Evolutionary conservation across 1,140 invertebrate species (phyloP).

Genomic region (Coenobita brevimanus): DNA sequence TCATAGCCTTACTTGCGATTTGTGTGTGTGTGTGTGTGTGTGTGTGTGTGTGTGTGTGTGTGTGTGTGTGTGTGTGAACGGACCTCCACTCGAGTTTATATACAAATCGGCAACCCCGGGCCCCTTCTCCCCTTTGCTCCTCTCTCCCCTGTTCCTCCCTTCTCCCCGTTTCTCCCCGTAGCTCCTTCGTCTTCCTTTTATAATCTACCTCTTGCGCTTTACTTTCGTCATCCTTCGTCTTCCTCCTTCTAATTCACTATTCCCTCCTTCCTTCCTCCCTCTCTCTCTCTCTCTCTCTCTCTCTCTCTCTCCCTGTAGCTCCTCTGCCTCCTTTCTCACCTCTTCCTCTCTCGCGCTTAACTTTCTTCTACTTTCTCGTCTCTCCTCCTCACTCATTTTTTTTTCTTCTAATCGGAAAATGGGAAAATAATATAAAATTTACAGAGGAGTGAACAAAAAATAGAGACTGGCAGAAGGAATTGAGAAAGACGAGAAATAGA

Average conservation of each 20-base stretch:
- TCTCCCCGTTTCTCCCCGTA: too few relatives aligned
- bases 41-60: constrained; percentile 21
- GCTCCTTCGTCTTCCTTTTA: too few relatives aligned
- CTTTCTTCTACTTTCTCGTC: neutral
- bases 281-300: neutral
- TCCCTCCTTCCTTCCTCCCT: neutral
- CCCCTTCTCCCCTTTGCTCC: neutral
- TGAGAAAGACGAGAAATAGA: constrained; percentile 9
- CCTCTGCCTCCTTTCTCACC: neutral
- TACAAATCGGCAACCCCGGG: neutral
- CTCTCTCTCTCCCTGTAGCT: neutral
- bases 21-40: constrained; percentile 12
- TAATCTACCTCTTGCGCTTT: too few relatives aligned
- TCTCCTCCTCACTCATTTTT: neutral
- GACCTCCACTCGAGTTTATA: neutral
- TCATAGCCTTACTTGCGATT: too few relatives aligned
- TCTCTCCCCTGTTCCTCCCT: too few relatives aligned
- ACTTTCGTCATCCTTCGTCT: neutral
- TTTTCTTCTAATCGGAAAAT: neutral
- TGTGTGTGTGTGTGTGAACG: constrained; percentile 1
- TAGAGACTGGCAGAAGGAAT: constrained; percentile 1
- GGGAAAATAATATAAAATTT: neutral
- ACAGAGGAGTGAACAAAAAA: neutral
- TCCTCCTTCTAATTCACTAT: too few relatives aligned
- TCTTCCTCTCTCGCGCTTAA: too few relatives aligned